Percentiles rank a stretch among this genome's conserved stretches.
These are phyloP conservation scores for Oplegnathus fasciatus DNA, from an alignment of 2,113 vertebrate species.

Conservation along the genomic window DNA sequence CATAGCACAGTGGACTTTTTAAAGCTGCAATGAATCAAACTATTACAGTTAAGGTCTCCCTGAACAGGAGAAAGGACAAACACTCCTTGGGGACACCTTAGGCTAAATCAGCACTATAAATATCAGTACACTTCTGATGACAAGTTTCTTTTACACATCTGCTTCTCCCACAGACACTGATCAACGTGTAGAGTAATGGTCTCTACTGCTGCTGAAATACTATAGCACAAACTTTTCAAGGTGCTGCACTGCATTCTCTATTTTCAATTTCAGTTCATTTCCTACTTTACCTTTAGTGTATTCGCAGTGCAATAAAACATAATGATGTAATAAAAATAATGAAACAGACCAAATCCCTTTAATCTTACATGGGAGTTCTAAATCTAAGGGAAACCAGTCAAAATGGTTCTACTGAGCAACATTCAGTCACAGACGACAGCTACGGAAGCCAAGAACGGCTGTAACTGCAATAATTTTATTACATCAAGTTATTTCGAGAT, in stretches of 20 bases:
- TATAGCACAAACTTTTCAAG: not conserved
- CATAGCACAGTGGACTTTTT: constrained; percentile 37
- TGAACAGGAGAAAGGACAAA: constrained; percentile 75
- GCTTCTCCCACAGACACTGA: constrained; percentile 3
- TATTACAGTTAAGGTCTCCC: constrained; percentile 68
- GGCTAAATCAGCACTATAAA: constrained; percentile 77
- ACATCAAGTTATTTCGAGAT: not conserved
- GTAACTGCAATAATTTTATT: not conserved
- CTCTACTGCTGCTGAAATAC: not conserved
- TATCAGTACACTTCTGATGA: constrained; percentile 55
- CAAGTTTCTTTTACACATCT: constrained; percentile 30
- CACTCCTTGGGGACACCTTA: constrained; percentile 68
- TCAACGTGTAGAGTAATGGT: not conserved
- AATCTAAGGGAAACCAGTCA: not conserved
- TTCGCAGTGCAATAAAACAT: constrained; percentile 1
- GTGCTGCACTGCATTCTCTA: not conserved
- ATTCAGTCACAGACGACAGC: not conserved
- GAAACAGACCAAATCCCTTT: not conserved
- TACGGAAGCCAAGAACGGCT: not conserved
- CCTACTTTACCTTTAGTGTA: not conserved
- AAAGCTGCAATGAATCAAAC: constrained; percentile 73
- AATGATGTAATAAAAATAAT: not conserved
- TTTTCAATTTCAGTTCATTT: not conserved
- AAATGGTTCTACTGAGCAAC: not conserved
- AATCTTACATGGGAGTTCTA: not conserved